Evolutionary conservation across 2,888 invertebrate species (phyloP).

Genomic region (Drosophila formosana): DNA sequence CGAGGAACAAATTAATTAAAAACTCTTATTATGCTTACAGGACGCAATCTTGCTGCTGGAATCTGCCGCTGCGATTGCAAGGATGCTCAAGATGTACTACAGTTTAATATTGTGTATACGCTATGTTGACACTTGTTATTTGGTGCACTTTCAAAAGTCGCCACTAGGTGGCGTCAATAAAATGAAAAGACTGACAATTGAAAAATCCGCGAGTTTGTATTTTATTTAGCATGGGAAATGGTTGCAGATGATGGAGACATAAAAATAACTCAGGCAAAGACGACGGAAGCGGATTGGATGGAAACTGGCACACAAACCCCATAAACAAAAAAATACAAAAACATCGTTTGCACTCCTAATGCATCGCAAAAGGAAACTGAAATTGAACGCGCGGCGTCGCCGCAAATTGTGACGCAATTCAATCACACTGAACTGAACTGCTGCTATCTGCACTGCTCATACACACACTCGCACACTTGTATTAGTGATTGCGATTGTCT

Average conservation of each 20-base stretch:
- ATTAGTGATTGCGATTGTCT: slow-evolving; percentile 25
- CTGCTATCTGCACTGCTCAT: slow-evolving; percentile 37
- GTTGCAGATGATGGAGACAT: slow-evolving; percentile 4
- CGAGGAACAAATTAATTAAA: slow-evolving; percentile 19
- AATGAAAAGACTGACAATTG: slow-evolving; percentile 4
- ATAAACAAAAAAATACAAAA: slow-evolving; percentile 40
- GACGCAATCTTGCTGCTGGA: slow-evolving; percentile 4
- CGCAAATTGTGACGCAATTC: slow-evolving; percentile 53
- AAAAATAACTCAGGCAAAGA: slow-evolving; percentile 28
- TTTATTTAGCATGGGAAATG: slow-evolving; percentile 13
- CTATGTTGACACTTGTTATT: not conserved
- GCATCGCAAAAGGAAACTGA: slow-evolving; percentile 57
- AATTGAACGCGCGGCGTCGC: slow-evolving; percentile 4
- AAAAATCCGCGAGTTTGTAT: slow-evolving; percentile 4
- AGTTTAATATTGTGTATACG: not conserved
- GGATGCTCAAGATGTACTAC: slow-evolving; percentile 7
- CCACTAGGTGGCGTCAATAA: slow-evolving; percentile 15
- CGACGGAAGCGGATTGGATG: slow-evolving; percentile 41
- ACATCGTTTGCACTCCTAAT: slow-evolving; percentile 29
- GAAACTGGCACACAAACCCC: slow-evolving; percentile 60
- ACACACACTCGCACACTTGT: slow-evolving; percentile 7
- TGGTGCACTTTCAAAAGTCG: not conserved
- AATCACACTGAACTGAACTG: slow-evolving; percentile 37
- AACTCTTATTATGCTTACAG: slow-evolving; percentile 35
- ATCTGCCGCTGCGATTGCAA: not conserved